Evolutionary conservation across 92 coral and sea anemone species (phyloP), one percentile per base, ranked within the genome.

Genomic region (Scolanthus callimorphus): DNA sequence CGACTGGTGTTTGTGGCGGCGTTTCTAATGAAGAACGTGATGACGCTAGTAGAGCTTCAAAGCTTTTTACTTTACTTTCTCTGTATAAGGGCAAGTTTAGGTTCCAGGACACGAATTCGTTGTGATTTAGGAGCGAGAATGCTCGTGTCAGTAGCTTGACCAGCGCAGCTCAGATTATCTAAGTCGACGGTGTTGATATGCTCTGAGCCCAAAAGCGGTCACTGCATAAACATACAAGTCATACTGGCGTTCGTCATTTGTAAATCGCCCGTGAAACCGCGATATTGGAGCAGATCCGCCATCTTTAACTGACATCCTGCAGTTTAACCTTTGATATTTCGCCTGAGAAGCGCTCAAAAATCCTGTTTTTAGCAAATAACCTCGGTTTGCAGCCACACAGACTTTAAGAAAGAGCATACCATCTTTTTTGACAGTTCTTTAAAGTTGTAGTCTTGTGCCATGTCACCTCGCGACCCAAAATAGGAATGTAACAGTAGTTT

Each of bases 1-100:
- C 11, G 25, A 44, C 49, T 4, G 69, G 62, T 11, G 78, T 60
- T 3, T 31, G 11, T 12, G 70, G 70, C 8, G 78, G 77, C 9
- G 57, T 60, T 51, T 71, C 69, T 15, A 60, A 25, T n/a, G n/a
- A n/a, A n/a, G n/a, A n/a, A 34, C 11, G 31, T 43, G 43, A 34
- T 6, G 69, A 51, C 31, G 61, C 34, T 20, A 29, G 28, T 12
- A 38, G 25, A 24, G 6, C 17, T 22, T 51, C 47, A 4, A 19
- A 4, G 37, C 59, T 45, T 28, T n/a, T n/a, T n/a, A n/a, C n/a
- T 59, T 44, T 47, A 61, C 60, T 51, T 53, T 38, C 26, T 8
- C 60, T 15, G 29, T 19, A 25, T 22, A 51, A 30, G 51, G n/a
- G 17, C 1, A 1, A 61, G 55, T 26, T 61, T 37, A 12, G 29